phyloP scores from a whole-genome alignment of 2,797 vertebrate genomes.

The Amblyopsis hoosieri region DNA sequence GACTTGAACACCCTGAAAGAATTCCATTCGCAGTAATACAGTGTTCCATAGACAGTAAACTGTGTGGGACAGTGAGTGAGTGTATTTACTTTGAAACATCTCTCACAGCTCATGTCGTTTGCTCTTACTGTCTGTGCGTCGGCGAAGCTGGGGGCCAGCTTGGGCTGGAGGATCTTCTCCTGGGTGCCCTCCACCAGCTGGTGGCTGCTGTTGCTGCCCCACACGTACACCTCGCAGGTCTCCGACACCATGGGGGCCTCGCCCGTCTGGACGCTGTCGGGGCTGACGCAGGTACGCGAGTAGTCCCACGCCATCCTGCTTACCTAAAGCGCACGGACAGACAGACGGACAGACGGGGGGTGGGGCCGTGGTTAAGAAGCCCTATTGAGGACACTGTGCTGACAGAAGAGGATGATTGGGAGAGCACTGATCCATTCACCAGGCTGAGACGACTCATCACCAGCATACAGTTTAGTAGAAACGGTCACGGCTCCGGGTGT shows the following conservation, averaged over 20 bases:
- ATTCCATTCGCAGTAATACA: no score
- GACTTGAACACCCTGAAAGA: no score
- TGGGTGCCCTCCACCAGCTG: conserved; percentile 84
- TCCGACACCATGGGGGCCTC: conserved; percentile 91
- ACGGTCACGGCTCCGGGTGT: no score
- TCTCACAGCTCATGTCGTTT: background rate
- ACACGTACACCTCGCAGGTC: conserved; percentile 94
- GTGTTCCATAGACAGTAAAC: no score
- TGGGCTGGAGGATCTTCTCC: conserved; percentile 85
- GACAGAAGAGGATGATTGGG: no score
- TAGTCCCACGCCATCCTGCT: conserved; percentile 98
- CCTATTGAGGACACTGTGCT: no score
- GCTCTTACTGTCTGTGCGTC: conserved; percentile 80
- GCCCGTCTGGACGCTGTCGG: conserved; percentile 93
- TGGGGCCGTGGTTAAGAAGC: no score
- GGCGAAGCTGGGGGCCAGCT: conserved; percentile 80
- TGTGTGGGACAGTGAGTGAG: no score
- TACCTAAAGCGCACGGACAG: conserved; percentile 74
- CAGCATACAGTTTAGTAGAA: no score
- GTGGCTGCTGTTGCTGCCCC: conserved; percentile 88
- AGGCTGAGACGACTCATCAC: no score
- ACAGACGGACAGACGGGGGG: background rate
- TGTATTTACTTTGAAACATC: no score
- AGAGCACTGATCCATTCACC: no score
- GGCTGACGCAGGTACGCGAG: conserved; percentile 95